Base-by-base conservation (phyloP, 2,797 vertebrate species). In the Lithobates pipiens region DNA sequence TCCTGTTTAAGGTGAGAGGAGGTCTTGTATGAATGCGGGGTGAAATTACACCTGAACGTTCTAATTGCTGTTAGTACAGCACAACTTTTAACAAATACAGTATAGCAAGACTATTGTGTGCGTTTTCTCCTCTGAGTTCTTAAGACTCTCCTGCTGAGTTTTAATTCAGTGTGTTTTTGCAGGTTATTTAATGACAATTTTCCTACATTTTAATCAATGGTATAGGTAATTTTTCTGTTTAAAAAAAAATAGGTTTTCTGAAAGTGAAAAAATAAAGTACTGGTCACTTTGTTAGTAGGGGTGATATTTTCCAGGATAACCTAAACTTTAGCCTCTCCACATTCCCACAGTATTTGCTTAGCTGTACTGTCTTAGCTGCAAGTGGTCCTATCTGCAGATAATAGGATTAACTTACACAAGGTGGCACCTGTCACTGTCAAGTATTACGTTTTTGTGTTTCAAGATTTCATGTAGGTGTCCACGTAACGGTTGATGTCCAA, bases 1-100 rank as follows among this genome's bases (percentile, higher is more conserved):
- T 96, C 95, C 95, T 94, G 93, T 90, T 83, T 86, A 92, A 94
- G 91, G 92, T 93, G 92, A 92, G 91, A 91, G 90, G 80, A 91
- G 91, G 93, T 89, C 90, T 88, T 90, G 0, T 86, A 72, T 91
- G 90, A 92, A 94, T 89, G 88, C 93, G 89, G 89, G 90, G 88
- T 94, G 91, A 90, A 92, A 94, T 94, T 95, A 93, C 91, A 93
- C 90, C 92, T 93, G 89, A 88, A 88, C 92, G 93, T 90, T 91
- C 91, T 93, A 93, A 95, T 93, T 94, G 90, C 92, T 91, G 84
- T 92, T 90, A 89, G 85, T 87, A 91, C 87, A 90, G 90, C 89
- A 88, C 89, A 89, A 91, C 89, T 81, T 91, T 91, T 82, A 90
- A 91, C 89, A 90, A 91, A 89, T 4, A 85, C n/a, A 84, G 92